A percentile compares a stretch with the other conserved stretches of the same genome.
Conservation (phyloP, 2,888 invertebrate species). For the Escarpia spicata region DNA sequence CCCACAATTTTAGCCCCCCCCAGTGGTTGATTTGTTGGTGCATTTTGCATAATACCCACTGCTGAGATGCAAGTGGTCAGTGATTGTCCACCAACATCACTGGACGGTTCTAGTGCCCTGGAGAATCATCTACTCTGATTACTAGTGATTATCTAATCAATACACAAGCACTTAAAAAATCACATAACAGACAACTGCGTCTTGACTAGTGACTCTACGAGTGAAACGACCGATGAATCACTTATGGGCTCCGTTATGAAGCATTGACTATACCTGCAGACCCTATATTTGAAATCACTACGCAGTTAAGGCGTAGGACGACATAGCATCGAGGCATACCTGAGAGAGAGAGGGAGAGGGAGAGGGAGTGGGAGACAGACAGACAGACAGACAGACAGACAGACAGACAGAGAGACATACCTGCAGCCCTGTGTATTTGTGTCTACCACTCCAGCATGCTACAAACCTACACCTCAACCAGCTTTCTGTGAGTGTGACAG, state of each 20-base stretch:
- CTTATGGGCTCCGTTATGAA: neutral
- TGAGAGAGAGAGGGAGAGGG: neutral
- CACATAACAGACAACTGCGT: neutral
- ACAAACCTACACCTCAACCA: neutral
- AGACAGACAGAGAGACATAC: neutral
- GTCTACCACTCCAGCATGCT: neutral
- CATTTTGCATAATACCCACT: too few species aligned
- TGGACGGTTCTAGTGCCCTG: neutral
- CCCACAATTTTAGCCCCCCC: too few species aligned
- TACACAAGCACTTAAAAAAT: neutral
- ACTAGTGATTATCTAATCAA: neutral
- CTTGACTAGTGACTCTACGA: neutral
- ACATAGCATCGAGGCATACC: neutral
- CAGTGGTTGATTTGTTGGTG: too few species aligned
- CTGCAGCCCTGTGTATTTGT: neutral
- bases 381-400: neutral
- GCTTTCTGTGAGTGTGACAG: neutral
- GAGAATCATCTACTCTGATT: neutral
- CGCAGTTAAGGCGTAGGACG: neutral
- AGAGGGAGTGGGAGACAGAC: neutral
- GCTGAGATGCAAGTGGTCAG: too few species aligned
- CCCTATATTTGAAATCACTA: neutral
- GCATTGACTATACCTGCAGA: neutral
- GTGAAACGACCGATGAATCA: neutral
- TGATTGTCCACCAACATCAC: neutral